Evolutionary conservation across 30 jellyfish, hydroid and myxozoan species (phyloP).

Genomic region (Aurelia coerulea): DNA sequence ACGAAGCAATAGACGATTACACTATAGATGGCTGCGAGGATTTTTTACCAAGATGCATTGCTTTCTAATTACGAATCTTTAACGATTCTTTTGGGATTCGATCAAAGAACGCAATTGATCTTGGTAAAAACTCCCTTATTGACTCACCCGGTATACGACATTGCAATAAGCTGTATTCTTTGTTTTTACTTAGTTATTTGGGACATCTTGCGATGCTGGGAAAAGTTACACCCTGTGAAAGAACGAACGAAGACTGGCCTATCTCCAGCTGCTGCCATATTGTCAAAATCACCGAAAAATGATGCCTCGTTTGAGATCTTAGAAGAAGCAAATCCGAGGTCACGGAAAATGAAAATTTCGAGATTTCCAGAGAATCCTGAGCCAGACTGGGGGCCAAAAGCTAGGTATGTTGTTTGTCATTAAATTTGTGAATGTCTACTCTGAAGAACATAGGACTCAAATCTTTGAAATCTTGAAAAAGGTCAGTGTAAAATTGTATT

Average conservation of each 20-base stretch:
- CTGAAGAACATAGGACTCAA: background rate
- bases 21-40: no score
- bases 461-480: no score
- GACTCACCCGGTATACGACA: background rate
- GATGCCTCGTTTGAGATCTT: slow-evolving; percentile 70
- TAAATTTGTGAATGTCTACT: background rate
- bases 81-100: no score
- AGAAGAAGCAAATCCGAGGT: slow-evolving; percentile 81
- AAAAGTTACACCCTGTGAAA: slow-evolving; percentile 82
- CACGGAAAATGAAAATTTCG: slow-evolving; percentile 60
- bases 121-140: no score
- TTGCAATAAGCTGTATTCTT: background rate
- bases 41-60: no score
- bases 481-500: no score
- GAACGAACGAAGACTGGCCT: slow-evolving; percentile 44
- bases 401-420: slow-evolving; percentile 65
- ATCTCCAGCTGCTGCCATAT: slow-evolving; percentile 77
- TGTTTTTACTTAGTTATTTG: slow-evolving; percentile 69
- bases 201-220: slow-evolving; percentile 96
- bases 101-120: no score
- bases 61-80: no score
- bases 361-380: slow-evolving; percentile 90
- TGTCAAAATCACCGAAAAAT: slow-evolving; percentile 67
- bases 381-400: slow-evolving; percentile 98
- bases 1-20: no score